Conservation (phyloP, 2,888 invertebrate genomes). For the Drosophila subquinaria region DNA sequence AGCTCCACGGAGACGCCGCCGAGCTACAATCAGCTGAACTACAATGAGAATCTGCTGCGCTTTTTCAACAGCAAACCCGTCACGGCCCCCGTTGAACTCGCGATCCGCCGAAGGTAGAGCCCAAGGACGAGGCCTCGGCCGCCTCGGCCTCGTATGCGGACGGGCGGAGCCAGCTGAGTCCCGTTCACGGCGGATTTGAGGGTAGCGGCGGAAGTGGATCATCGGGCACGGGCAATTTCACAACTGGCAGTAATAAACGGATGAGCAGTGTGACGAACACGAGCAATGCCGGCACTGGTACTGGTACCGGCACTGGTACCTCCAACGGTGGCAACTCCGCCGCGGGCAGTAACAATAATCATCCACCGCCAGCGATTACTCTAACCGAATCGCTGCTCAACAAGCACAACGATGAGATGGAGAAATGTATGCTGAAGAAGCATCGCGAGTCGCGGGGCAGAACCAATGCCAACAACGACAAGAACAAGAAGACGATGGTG, state of each 20-base stretch:
- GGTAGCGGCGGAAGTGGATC: constrained; percentile 88
- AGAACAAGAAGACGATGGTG: constrained; percentile 81
- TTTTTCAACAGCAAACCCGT: constrained; percentile 90
- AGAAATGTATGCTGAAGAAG: constrained; percentile 90
- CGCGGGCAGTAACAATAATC: constrained; percentile 76
- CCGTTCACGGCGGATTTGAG: constrained; percentile 83
- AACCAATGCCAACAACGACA: constrained; percentile 28
- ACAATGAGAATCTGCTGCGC: constrained; percentile 92
- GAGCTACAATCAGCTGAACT: constrained; percentile 94
- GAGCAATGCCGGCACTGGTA: constrained; percentile 86
- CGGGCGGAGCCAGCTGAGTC: constrained; percentile 73
- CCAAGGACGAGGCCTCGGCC: too few relatives aligned
- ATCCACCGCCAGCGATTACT: constrained; percentile 85
- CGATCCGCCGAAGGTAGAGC: constrained; percentile 85
- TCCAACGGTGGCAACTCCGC: constrained; percentile 48
- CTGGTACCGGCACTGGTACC: constrained; percentile 85
- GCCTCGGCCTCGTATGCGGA: too few relatives aligned
- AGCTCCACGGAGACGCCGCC: constrained; percentile 92
- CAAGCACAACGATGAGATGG: constrained; percentile 94
- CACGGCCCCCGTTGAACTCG: constrained; percentile 87
- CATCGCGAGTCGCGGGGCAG: constrained; percentile 88
- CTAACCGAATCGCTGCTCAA: constrained; percentile 88
- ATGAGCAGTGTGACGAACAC: constrained; percentile 87
- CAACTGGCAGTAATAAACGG: constrained; percentile 87
- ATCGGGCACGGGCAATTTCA: constrained; percentile 87